phyloP scores from a whole-genome alignment of 2,797 vertebrate species.

The Sebastes trivittatus region DNA sequence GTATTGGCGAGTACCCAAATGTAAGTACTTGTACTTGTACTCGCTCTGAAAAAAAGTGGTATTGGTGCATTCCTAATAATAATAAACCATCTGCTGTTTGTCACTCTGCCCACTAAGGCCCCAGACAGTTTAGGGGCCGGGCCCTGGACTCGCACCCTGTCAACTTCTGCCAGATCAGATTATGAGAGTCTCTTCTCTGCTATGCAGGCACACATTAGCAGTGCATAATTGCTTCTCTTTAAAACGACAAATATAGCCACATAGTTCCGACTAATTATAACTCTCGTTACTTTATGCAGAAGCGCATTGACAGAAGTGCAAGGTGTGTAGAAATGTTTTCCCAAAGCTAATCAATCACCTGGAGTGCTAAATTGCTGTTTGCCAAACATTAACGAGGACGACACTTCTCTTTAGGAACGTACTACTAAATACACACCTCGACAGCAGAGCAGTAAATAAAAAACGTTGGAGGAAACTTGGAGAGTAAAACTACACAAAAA shows the following conservation, averaged over 20 bases:
- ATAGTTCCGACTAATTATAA: background rate
- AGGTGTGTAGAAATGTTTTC: background rate
- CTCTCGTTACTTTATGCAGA: background rate
- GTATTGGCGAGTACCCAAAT: too few relatives aligned
- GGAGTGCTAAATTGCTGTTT: background rate
- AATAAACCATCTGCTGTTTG: background rate
- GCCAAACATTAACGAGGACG: background rate
- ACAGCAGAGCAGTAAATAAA: background rate
- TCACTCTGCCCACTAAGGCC: background rate
- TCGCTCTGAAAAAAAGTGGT: too few relatives aligned
- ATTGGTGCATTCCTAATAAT: background rate
- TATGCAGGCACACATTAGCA: background rate
- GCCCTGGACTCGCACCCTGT: background rate
- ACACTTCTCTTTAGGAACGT: background rate
- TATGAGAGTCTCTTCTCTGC: background rate
- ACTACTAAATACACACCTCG: background rate
- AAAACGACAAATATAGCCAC: background rate
- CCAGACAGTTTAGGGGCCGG: background rate
- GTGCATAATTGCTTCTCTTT: background rate
- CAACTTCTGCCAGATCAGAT: background rate
- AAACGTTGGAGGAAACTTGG: background rate
- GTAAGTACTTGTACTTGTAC: too few relatives aligned
- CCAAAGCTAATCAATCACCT: background rate
- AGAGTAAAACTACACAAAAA: slow-evolving; percentile 7
- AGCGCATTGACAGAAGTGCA: background rate